These are phyloP conservation scores for Acipenser ruthenus DNA, from an alignment of 2,797 vertebrate species.

Conservation along the genomic window DNA sequence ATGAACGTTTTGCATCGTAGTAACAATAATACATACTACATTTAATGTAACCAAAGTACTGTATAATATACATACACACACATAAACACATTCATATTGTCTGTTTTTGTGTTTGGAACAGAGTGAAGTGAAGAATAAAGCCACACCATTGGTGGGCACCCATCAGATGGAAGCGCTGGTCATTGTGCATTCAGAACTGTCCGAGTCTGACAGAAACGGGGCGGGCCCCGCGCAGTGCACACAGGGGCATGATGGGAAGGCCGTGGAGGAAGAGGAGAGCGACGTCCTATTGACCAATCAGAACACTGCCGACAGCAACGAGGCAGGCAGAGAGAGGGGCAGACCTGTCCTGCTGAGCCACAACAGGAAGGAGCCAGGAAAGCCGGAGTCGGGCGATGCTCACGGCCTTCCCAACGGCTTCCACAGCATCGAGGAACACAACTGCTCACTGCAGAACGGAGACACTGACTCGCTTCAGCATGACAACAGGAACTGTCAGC, in stretches of 20 bases:
- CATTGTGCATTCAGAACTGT: constrained; percentile 89
- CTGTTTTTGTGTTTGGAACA: constrained; percentile 33
- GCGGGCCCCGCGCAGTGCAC: too few species aligned
- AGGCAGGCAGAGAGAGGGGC: constrained; percentile 23
- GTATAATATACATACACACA: too few species aligned
- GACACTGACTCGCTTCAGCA: constrained; percentile 48
- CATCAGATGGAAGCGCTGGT: constrained; percentile 91
- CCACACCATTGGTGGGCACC: constrained; percentile 47
- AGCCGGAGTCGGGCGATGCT: constrained; percentile 31
- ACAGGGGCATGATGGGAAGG: constrained; percentile 25
- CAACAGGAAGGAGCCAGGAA: constrained; percentile 18
- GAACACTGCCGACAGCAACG: constrained; percentile 23
- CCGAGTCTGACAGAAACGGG: constrained; percentile 49
- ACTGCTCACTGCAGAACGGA: constrained; percentile 44
- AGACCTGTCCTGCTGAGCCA: constrained; percentile 16
- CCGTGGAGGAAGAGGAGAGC: constrained; percentile 26
- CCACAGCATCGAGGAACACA: constrained; percentile 55
- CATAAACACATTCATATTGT: too few species aligned
- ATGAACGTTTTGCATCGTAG: too few species aligned
- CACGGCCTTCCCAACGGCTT: constrained; percentile 67
- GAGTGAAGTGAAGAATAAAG: constrained; percentile 58
- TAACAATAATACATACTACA: too few species aligned
- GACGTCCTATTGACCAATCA: constrained; percentile 40
- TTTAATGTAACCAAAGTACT: too few species aligned
- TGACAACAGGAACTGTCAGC: constrained; percentile 17